Percentiles rank a stretch among this genome's conserved stretches.
These are phyloP conservation scores for Melanaphis sacchari DNA, from an alignment of 1,140 invertebrate genomes.

Conservation along the genomic window DNA sequence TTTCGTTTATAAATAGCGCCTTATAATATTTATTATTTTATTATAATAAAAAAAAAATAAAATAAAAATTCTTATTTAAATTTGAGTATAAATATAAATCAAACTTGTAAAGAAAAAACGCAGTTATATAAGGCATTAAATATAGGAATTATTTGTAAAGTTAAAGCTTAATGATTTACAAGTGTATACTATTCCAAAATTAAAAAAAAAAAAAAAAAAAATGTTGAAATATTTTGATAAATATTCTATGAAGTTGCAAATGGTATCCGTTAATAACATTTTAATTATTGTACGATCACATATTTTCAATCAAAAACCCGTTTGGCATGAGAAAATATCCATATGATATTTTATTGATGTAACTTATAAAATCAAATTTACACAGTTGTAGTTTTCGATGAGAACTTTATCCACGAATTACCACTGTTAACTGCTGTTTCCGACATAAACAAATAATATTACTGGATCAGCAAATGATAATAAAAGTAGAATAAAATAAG, in stretches of 20 bases:
- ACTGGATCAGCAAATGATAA: not conserved
- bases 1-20: not conserved
- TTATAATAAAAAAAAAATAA: not conserved
- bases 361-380: not conserved
- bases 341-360: not conserved
- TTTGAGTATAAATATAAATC: not conserved
- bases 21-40: not conserved
- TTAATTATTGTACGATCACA: not conserved
- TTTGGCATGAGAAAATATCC: not conserved
- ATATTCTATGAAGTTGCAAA: not conserved
- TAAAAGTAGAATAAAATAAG: not conserved
- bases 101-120: not conserved
- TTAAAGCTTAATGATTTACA: not conserved
- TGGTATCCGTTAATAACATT: not conserved
- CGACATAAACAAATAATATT: not conserved
- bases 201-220: not conserved
- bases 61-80: not conserved
- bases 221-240: not conserved
- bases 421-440: not conserved
- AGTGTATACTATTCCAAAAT: not conserved
- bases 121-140: too few species aligned
- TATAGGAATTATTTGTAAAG: not conserved
- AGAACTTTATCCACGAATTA: not conserved
- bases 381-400: not conserved
- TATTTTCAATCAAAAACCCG: not conserved